Conservation (phyloP, 2,113 vertebrate species). For the Hippoglossus stenolepis region DNA sequence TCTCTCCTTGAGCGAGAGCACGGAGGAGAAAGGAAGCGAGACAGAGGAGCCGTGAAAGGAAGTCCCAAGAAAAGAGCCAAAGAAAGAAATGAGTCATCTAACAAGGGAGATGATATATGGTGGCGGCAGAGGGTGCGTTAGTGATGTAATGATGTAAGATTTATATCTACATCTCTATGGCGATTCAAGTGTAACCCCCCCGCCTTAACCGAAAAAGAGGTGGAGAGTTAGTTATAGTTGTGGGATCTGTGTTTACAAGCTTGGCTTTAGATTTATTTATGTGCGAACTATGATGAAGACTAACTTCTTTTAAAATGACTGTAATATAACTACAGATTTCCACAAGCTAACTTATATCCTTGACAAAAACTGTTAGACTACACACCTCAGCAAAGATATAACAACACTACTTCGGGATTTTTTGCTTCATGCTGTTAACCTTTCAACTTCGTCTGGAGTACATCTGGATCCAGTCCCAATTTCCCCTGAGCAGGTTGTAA, state of each 20-base stretch:
- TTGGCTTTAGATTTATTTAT: conserved; percentile 40
- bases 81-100: conserved; percentile 82
- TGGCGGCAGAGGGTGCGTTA: conserved; percentile 37
- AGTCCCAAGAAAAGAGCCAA: conserved; percentile 86
- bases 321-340: conserved; percentile 8
- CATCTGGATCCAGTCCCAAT: neutral
- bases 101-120: conserved; percentile 53
- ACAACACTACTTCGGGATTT: conserved; percentile 1
- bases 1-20: conserved; percentile 79
- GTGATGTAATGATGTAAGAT: conserved; percentile 86
- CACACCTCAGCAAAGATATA: neutral
- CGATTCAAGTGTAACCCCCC: conserved; percentile 69
- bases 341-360: neutral
- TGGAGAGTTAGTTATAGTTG: conserved; percentile 1
- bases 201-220: conserved; percentile 43
- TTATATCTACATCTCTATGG: conserved; percentile 81
- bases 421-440: neutral
- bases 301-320: conserved; percentile 5
- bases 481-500: no score
- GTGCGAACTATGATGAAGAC: neutral
- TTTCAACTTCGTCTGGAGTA: neutral
- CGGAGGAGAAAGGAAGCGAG: conserved; percentile 41
- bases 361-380: conserved; percentile 1
- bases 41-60: conserved; percentile 69
- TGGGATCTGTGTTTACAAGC: conserved; percentile 22